Evolutionary conservation across 2,113 vertebrate species (phyloP), one percentile per base, ranked within the genome.

Genomic region (Dryoscopus gambensis): DNA sequence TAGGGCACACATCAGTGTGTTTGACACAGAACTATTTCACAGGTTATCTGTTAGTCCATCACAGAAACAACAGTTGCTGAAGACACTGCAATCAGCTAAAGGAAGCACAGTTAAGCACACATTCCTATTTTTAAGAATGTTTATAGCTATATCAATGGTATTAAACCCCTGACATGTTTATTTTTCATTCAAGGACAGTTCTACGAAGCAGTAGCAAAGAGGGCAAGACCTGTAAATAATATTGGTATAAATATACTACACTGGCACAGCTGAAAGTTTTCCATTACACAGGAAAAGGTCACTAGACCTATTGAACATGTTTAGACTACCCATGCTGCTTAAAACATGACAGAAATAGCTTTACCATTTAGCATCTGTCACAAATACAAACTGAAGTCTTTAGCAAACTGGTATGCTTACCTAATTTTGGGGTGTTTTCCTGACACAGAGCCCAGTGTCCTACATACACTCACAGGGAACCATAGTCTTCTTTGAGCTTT

Each of bases 211-310:
- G 76, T 4, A 95, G 86, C 82, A 86, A 89, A 55, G 83, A 96
- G 85, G 65, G 63, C 74, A 96, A 94, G 92, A 88, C 79, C 95
- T 95, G 94, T 94, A 96, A 98, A 97, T 98, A 97, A 97, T 97
- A 96, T 91, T 81, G 89, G 87, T 97, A 96, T 97, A 97, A 97
- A 96, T 97, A 97, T 86, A 96, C 85, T 95, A 71, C 74, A 76
- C 28, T 95, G 96, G 90, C 88, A 91, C 82, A 92, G 89, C 87
- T 91, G 78, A 83, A 95, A 94, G 70, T 96, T 97, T 97, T 97
- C 97, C 95, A 95, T 92, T 96, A 95, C 96, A 95, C 59, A 89
- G 65, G 92, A 93, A 97, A 98, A 97, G 95, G 97, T 97, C 97
- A 97, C 70, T 95, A 96, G 95, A 94, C 95, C 50, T 93, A 96